Evolutionary conservation across 1,140 invertebrate species (phyloP).

Genomic region (Branchinecta lindahli): DNA sequence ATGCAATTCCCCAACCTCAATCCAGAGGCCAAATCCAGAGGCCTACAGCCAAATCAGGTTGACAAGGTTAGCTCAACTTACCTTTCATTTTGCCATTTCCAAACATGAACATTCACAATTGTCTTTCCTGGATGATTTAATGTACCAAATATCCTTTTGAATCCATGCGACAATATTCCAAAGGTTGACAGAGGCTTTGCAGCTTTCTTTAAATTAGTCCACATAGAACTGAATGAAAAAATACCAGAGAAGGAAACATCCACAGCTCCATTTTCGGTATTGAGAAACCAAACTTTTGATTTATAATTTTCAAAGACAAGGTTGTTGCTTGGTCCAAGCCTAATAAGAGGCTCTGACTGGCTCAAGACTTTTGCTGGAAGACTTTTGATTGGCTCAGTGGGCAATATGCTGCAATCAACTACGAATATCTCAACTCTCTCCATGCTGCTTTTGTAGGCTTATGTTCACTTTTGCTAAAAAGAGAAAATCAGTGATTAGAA

Average conservation of each 20-base stretch:
- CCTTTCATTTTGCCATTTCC: constrained; percentile 8
- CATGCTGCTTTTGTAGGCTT: neutral
- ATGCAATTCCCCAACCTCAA: too few species aligned
- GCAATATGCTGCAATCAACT: neutral
- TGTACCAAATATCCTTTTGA: neutral
- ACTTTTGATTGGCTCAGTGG: neutral
- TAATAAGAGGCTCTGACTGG: neutral
- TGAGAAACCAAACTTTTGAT: neutral
- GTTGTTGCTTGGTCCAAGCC: neutral
- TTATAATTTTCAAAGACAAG: neutral
- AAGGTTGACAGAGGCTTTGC: too few species aligned
- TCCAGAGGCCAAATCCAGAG: too few species aligned
- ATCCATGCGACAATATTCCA: neutral
- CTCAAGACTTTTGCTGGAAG: neutral
- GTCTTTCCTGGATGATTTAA: constrained; percentile 6
- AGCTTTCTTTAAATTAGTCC: neutral
- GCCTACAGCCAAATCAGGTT: too few species aligned
- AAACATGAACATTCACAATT: constrained; percentile 7
- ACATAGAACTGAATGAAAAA: neutral
- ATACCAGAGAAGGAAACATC: neutral
- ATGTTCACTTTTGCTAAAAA: too few species aligned
- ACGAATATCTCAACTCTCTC: neutral
- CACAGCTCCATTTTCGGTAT: neutral
- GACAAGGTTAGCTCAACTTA: neutral
- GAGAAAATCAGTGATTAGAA: too few species aligned